Evolutionary conservation across 2,888 invertebrate species (phyloP), one percentile per base, ranked within the genome.

Genomic region (Calephelis perditalis): DNA sequence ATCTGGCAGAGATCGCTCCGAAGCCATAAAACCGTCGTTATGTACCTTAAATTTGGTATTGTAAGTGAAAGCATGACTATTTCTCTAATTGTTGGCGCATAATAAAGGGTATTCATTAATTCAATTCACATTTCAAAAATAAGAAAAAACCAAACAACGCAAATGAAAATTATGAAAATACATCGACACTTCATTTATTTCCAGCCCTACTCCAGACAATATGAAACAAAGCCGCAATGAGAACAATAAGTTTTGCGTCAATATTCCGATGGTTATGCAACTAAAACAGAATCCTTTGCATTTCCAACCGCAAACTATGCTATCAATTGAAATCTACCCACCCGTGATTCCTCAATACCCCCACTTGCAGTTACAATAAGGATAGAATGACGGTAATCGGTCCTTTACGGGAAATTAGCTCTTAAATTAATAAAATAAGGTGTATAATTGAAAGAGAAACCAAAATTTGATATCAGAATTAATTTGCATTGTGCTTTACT

Each of bases 321-420:
- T 77, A 81, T 78, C 80, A 82, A 82, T 82, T 84, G 79, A 81
- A 84, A 82, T 69, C 78, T 75, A 79, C 77, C 79, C 76, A 73
- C 65, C 79, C 78, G 76, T 82, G 80, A 78, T 81, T 81, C 78
- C 79, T 76, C 67, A 11, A 57, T 44, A 52, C 26, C 49, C 49
- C 49, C 15, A 15, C 49, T 49, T 49, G 49, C 49, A 49, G 15
- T 15, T 49, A 49, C 49, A 49, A 49, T 49, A 49, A 49, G 49
- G 49, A 49, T 49, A 49, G 49, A 49, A 49, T 49, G 49, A 49
- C 49, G 26, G 49, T 49, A 49, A 49, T 49, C 49, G 10, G 26
- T 47, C 26, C 10, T 9, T 49, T 26, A 49, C 15, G 49, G 49
- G 26, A 52, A 52, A 52, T 26, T 52, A 52, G 52, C 10, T 26